These are phyloP conservation scores for Tipula unca DNA, from an alignment of 2,888 invertebrate species.

Conservation along the genomic window DNA sequence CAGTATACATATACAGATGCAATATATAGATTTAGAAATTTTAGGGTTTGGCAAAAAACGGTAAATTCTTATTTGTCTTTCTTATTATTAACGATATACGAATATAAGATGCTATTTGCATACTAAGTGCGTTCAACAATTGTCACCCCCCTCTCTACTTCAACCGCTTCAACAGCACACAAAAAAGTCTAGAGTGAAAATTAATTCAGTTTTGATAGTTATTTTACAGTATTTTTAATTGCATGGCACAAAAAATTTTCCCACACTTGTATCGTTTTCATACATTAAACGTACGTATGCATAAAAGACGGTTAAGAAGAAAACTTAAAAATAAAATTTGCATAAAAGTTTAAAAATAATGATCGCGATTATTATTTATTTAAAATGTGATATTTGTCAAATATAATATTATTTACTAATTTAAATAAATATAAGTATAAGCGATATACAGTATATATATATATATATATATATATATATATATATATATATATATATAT, in stretches of 20 bases:
- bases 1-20: too few relatives aligned
- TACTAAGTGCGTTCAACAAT: not conserved
- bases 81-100: not conserved
- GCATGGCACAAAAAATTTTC: not conserved
- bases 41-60: not conserved
- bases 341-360: not conserved
- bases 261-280: not conserved
- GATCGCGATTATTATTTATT: not conserved
- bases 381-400: not conserved
- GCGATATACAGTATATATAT: too few relatives aligned
- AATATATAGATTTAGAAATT: not conserved
- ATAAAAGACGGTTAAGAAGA: not conserved
- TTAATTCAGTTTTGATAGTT: not conserved
- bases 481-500: too few relatives aligned
- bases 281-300: not conserved
- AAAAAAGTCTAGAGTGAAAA: not conserved
- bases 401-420: not conserved
- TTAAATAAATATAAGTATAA: not conserved
- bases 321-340: not conserved
- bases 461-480: too few relatives aligned
- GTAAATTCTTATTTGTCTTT: not conserved
- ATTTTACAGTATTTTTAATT: slow-evolving; percentile 1
- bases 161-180: not conserved
- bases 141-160: not conserved
- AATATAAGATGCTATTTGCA: not conserved